Evolutionary conservation across 2,797 vertebrate genomes (phyloP).

Genomic region (Hozukius guyotensis): DNA sequence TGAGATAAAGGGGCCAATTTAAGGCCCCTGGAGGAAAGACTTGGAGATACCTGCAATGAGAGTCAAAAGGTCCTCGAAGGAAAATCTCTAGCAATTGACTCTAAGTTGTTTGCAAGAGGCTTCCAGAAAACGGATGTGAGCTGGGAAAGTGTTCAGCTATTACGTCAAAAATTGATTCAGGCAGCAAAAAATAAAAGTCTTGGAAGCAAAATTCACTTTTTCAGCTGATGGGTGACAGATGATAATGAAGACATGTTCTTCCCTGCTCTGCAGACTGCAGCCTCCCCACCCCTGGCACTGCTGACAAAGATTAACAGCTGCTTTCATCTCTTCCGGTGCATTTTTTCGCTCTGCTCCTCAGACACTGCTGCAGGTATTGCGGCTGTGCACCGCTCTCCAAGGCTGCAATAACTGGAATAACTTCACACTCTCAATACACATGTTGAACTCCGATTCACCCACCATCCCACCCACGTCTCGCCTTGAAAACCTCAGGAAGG

Average conservation of each 20-base stretch:
- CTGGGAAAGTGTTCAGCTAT: constrained; percentile 22
- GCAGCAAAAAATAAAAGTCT: constrained; percentile 53
- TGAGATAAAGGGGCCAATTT: constrained; percentile 68
- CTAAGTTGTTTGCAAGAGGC: constrained; percentile 40
- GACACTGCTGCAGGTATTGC: constrained; percentile 71
- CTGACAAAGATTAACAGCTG: constrained; percentile 84
- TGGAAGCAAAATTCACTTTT: constrained; percentile 58
- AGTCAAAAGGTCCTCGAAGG: constrained; percentile 58
- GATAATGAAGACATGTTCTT: constrained; percentile 78
- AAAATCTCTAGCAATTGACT: constrained; percentile 50
- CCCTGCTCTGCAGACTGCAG: constrained; percentile 53
- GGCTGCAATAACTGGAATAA: constrained; percentile 69
- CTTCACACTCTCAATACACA: constrained; percentile 59
- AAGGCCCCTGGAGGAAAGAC: constrained; percentile 51
- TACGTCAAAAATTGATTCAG: constrained; percentile 42
- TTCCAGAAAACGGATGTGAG: constrained; percentile 28
- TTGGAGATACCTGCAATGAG: constrained; percentile 52
- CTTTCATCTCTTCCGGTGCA: constrained; percentile 80
- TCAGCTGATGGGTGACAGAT: constrained; percentile 75
- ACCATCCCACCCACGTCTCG: constrained; percentile 65
- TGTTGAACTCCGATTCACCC: constrained; percentile 73
- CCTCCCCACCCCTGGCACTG: constrained; percentile 62
- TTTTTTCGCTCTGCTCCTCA: constrained; percentile 61
- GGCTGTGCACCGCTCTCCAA: constrained; percentile 55
- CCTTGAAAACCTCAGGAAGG: constrained; percentile 47